These are phyloP conservation scores for Lobophora halterata DNA, from an alignment of 2,888 invertebrate genomes.

Conservation along the genomic window DNA sequence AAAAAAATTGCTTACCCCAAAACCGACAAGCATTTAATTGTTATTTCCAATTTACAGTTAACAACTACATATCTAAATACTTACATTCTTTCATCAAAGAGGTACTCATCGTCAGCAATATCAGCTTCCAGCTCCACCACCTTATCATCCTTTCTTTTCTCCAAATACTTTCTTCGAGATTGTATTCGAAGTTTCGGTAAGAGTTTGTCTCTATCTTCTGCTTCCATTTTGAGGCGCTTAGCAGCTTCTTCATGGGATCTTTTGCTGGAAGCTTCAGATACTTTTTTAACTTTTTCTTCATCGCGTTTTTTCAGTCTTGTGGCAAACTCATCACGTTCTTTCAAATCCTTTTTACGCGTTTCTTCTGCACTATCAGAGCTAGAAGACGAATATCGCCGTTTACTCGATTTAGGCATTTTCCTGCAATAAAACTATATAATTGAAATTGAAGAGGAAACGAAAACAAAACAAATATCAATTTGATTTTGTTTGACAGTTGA, in stretches of 20 bases:
- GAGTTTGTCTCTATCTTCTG: constrained; percentile 91
- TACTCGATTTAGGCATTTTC: constrained; percentile 59
- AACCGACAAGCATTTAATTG: too few species aligned
- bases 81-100: constrained; percentile 94
- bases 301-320: constrained; percentile 93
- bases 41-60: too few species aligned
- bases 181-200: constrained; percentile 93
- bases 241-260: constrained; percentile 93
- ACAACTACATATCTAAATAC: constrained; percentile 41
- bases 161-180: constrained; percentile 95
- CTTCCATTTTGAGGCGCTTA: constrained; percentile 92
- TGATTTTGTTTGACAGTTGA: too few species aligned
- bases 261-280: constrained; percentile 84
- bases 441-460: too few species aligned
- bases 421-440: too few species aligned
- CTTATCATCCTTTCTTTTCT: constrained; percentile 98
- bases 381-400: constrained; percentile 78
- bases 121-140: constrained; percentile 96
- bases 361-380: constrained; percentile 89
- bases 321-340: constrained; percentile 97
- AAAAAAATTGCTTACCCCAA: too few species aligned
- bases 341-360: constrained; percentile 89
- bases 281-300: constrained; percentile 92
- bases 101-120: constrained; percentile 96
- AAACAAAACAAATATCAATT: too few species aligned